Base-by-base conservation (phyloP, 2,113 vertebrate genomes). In the Hemibagrus wyckioides region DNA sequence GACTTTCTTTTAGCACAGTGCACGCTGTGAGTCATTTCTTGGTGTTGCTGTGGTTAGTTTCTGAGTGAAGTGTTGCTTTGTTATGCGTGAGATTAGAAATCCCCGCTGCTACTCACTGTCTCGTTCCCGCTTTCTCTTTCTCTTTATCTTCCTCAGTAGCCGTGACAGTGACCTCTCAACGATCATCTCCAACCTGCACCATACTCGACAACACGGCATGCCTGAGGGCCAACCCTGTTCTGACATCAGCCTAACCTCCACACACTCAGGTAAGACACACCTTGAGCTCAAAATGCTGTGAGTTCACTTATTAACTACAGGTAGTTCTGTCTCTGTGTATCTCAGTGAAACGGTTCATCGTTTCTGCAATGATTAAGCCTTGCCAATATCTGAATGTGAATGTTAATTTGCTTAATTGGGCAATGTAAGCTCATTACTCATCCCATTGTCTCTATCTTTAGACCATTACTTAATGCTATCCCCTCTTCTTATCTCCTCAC, bases 131-230 rank as follows among this genome's bases (percentile, higher is more conserved):
- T 80, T 41, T 82, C 71, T 86, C 61, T 65, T 36, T 88, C 25
- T 61, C 57, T 36, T 28, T 89, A 91, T 90, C 88, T 91, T 91
- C 87, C 87, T 48, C 92, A 85, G 44, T 95, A 99, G 98, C 95
- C 97, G 97, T 86, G 97, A 99, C 94, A 96, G 94, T 92, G 96
- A 97, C 92, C 97, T 99, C n/a, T 97, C 97, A 89, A 95, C 96
- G 91, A 97, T 99, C 95, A 96, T 99, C 94, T 97, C 97, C 95
- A 99, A 94, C 90, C 95, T 99, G 91, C 97, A 97, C 89, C 97
- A 97, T 93, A 97, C 95, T 92, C 96, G 96, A 91, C 98, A 97
- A 92, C 97, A 97, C 96, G 97, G 96, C 89, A 97, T 98, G 97
- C 97, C 98, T 39, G 98, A 99, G 94, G 95, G 93, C 92, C 97